A percentile compares a stretch with the other conserved stretches of the same genome.
phyloP scores from a whole-genome alignment of 2,797 vertebrate species.

The Parotocinclus haroldoi region DNA sequence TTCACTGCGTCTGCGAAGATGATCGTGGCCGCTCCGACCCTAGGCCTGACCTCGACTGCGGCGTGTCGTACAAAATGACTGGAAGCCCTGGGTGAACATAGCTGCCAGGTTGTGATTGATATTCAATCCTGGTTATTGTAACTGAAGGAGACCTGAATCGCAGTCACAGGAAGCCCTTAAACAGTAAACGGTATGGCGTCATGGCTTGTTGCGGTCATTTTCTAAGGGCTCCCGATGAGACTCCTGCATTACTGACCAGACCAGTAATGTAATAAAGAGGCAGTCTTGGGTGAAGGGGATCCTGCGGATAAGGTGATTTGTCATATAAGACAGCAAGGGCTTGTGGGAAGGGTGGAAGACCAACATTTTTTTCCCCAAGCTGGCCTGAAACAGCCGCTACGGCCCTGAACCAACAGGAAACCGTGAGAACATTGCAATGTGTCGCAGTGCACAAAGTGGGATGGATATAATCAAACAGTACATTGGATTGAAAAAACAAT shows the following conservation, averaged over 20 bases:
- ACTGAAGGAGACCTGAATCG: conserved; percentile 43
- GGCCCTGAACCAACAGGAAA: conserved; percentile 11
- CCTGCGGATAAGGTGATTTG: no score
- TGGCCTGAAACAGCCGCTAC: conserved; percentile 11
- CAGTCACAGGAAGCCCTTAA: conserved; percentile 74
- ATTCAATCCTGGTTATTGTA: conserved; percentile 56
- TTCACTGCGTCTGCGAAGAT: background rate
- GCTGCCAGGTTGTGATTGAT: conserved; percentile 70
- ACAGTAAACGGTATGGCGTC: conserved; percentile 45
- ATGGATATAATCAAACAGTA: conserved; percentile 2
- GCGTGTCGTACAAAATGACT: conserved; percentile 56
- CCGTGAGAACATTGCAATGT: conserved; percentile 42
- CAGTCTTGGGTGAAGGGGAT: background rate
- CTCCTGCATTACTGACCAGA: background rate
- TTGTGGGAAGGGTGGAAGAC: conserved; percentile 42
- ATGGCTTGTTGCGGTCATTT: conserved; percentile 70
- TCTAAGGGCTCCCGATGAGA: conserved; percentile 41
- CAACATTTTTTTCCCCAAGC: conserved; percentile 35
- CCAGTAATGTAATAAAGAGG: conserved; percentile 3
- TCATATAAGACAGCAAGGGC: conserved; percentile 8
- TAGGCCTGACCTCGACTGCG: conserved; percentile 13
- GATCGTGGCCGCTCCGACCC: conserved; percentile 1
- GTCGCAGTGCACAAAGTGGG: conserved; percentile 62
- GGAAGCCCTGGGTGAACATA: conserved; percentile 81
- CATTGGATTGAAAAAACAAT: background rate